Percentiles rank a stretch among this genome's conserved stretches.
phyloP scores from a whole-genome alignment of 2,113 vertebrate species.

The Apodemus speciosus region DNA sequence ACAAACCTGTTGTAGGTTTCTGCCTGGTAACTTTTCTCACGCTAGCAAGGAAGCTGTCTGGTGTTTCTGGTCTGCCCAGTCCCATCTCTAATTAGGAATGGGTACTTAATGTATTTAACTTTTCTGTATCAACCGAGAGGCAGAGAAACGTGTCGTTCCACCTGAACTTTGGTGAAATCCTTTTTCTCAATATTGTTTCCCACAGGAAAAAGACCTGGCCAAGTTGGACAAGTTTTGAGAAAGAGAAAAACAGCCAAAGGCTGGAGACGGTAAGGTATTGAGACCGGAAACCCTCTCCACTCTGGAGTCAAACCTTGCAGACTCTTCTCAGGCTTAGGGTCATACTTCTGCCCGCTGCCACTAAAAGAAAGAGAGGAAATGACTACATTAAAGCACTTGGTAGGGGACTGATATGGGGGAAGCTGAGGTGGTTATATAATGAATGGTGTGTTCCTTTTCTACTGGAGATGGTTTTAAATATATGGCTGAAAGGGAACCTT shows the following conservation, averaged over 20 bases:
- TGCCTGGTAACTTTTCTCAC: neutral
- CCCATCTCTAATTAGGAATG: neutral
- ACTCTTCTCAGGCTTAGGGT: no score
- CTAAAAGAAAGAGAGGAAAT: neutral
- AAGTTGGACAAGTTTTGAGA: neutral
- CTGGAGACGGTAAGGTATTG: rapidly evolving
- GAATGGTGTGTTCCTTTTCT: rapidly evolving
- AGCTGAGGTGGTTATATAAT: no score
- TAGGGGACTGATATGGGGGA: neutral
- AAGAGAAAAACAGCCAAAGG: neutral
- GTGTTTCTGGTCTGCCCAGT: neutral
- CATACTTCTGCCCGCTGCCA: neutral
- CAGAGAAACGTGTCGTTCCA: neutral
- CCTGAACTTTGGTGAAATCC: neutral
- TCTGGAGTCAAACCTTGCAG: neutral
- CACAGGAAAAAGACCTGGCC: neutral
- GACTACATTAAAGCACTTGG: neutral
- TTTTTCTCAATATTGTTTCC: neutral
- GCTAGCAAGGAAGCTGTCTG: neutral
- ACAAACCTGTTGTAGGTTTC: neutral
- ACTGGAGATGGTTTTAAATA: neutral
- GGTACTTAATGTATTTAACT: neutral
- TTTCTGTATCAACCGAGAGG: neutral
- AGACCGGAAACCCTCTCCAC: neutral
- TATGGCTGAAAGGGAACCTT: rapidly evolving